Evolutionary conservation across 2,888 invertebrate species (phyloP).

Genomic region (Habrosyne pyritoides): DNA sequence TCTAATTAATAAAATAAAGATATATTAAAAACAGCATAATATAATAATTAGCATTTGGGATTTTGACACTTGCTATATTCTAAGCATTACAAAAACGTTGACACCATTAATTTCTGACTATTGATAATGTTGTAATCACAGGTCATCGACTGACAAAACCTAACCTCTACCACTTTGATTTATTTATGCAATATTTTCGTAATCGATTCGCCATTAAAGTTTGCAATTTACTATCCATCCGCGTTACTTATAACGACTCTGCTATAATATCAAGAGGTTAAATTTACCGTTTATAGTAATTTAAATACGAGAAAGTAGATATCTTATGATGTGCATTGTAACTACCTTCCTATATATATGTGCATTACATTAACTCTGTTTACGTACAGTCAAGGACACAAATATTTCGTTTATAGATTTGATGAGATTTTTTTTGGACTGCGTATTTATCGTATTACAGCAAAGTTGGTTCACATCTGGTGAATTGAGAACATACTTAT

Average conservation of each 20-base stretch:
- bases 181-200: constrained; percentile 16
- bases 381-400: not conserved
- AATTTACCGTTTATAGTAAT: constrained; percentile 4
- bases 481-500: no score
- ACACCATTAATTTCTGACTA: not conserved
- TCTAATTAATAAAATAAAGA: no score
- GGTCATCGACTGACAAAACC: not conserved
- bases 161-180: constrained; percentile 1
- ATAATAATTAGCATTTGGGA: not conserved
- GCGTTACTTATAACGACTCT: not conserved
- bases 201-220: constrained; percentile 15
- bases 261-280: not conserved
- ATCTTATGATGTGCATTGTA: not conserved
- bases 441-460: no score
- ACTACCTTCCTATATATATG: not conserved
- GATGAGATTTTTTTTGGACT: no score
- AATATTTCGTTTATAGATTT: not conserved
- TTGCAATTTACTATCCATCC: constrained; percentile 8
- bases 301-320: constrained; percentile 5
- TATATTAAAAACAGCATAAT: not conserved
- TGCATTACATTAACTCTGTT: not conserved
- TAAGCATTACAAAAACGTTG: not conserved
- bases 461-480: no score
- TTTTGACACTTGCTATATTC: not conserved
- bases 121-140: constrained; percentile 8